Base-by-base conservation (phyloP, 2,797 vertebrate species). In the Loriculus beryllinus region DNA sequence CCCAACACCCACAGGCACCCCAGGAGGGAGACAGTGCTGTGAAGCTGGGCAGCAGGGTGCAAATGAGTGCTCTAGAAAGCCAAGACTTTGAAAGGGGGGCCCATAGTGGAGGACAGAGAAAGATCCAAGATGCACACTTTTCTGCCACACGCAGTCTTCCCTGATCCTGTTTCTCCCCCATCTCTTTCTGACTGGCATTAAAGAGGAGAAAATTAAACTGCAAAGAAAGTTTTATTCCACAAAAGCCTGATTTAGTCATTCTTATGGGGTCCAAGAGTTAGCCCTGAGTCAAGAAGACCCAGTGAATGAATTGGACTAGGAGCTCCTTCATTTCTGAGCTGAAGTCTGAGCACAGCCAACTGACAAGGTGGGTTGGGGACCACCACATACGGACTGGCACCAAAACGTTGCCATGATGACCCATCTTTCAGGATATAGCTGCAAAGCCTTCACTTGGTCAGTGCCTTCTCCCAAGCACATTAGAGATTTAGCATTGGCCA, bases 21-120 rank as follows among this genome's bases (percentile, higher is more conserved):
- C 86, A 98, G 98, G 91, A 98, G 97, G 35, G 98, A 99, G 97
- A 99, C 98, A 91, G 96, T 96, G 65, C 98, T 98, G 98, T 99
- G 98, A 97, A 39, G 31, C 22, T 3, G 1, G 48, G 77, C 84
- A 89, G 70, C 81, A 70, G 39, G 69, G 52, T 0, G 1, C 79
- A 90, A 31, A 72, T 31, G 67, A 57, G 63, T 71, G 54, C 83
- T 76, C 28, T 52, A 68, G 80, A 82, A 80, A 83, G 35, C 5
- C 13, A 57, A 49, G 82, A 79, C 76, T 83, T 79, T 79, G 74
- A 81, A 82, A 72, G 49, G 77, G 77, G 82, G 80, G 31, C 86
- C 76, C 62, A 49, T 31, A 74, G 75, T 7, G 49, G 69, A 82
- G 70, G 60, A 69, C 68, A 82, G 72, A 90, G 21, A 93, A 91